phyloP scores from a whole-genome alignment of 37 sponge, comb jelly and placozoan species.

The Mnemiopsis leidyi region DNA sequence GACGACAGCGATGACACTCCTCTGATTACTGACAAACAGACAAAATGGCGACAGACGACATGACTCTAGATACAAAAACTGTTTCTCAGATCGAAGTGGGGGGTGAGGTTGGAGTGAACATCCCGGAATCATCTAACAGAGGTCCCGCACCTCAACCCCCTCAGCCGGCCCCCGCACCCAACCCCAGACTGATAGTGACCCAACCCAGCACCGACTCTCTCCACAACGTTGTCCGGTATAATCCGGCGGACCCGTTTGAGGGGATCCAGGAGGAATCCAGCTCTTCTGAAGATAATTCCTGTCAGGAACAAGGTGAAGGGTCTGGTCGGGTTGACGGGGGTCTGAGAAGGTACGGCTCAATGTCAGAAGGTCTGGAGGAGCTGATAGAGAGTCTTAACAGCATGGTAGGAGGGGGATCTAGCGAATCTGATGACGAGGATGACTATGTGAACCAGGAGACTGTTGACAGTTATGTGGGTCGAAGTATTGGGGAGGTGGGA shows the following conservation, averaged over 20 bases:
- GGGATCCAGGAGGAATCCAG: not conserved
- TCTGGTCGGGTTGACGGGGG: not conserved
- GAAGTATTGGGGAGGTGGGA: not conserved
- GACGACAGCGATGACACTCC: too few species aligned
- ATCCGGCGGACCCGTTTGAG: not conserved
- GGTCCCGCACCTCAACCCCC: not conserved
- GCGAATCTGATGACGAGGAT: not conserved
- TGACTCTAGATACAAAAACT: too few species aligned
- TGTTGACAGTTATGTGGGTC: not conserved
- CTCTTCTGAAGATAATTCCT: not conserved
- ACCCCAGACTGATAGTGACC: not conserved
- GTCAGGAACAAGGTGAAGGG: not conserved
- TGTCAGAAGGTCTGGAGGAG: not conserved
- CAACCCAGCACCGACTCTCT: slow-evolving; percentile 27
- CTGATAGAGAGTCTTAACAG: not conserved
- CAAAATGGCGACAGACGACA: too few species aligned
- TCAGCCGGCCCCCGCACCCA: not conserved
- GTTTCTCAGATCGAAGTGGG: too few species aligned
- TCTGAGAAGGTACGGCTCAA: not conserved
- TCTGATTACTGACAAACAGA: too few species aligned
- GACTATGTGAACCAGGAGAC: not conserved
- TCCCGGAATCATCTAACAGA: not conserved
- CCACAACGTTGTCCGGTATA: not conserved
- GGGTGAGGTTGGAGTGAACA: too few species aligned
- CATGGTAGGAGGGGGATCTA: not conserved